A percentile compares a stretch with the other conserved stretches of the same genome.
Conservation (phyloP, 2,888 invertebrate species). For the Agrochola lychnidis region DNA sequence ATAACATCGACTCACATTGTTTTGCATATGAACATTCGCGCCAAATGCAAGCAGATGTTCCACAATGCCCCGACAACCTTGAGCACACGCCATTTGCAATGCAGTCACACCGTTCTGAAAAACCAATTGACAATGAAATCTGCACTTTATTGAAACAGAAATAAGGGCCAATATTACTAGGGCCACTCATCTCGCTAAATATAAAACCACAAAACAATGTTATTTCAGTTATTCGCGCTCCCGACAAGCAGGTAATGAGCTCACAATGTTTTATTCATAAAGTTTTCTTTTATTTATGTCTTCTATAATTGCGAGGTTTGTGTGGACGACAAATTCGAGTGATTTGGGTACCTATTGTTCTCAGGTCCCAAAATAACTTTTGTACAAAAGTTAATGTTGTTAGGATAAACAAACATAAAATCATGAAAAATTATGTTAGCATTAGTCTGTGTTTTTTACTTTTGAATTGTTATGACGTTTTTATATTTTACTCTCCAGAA, state of each 20-base stretch:
- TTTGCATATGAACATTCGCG: conserved; percentile 92
- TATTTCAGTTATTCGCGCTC: conserved; percentile 31
- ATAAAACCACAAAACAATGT: conserved; percentile 29
- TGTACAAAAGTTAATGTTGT: not conserved
- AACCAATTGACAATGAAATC: conserved; percentile 35
- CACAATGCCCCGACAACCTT: conserved; percentile 93
- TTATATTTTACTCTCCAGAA: not conserved
- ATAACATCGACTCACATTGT: conserved; percentile 89
- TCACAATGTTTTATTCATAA: conserved; percentile 67
- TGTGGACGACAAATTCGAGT: conserved; percentile 40
- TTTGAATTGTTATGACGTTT: not conserved
- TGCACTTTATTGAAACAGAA: not conserved
- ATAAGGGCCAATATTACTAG: conserved; percentile 20
- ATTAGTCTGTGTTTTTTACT: not conserved
- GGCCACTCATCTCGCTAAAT: conserved; percentile 1
- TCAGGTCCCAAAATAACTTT: conserved; percentile 21
- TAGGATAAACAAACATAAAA: conserved; percentile 7
- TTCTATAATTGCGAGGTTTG: conserved; percentile 58
- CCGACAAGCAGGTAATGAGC: conserved; percentile 54
- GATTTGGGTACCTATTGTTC: conserved; percentile 26
- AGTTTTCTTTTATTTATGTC: conserved; percentile 53
- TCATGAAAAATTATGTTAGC: not conserved
- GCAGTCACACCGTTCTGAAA: conserved; percentile 92
- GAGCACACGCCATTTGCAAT: conserved; percentile 93
- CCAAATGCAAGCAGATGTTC: conserved; percentile 92